Evolutionary conservation across 1,140 invertebrate genomes (phyloP).

Genomic region (Holotrichia oblita): DNA sequence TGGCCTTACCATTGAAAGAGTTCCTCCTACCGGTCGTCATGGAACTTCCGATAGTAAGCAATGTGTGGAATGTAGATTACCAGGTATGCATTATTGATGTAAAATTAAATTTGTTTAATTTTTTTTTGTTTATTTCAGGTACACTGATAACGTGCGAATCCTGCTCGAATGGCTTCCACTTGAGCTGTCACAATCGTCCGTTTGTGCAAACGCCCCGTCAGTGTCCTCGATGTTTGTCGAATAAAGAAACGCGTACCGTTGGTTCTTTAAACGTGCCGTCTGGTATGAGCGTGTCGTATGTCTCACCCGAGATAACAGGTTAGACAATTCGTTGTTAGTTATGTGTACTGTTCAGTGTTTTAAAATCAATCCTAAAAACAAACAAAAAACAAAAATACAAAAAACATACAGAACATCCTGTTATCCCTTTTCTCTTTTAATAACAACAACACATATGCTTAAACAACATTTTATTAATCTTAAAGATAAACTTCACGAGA

Average conservation of each 20-base stretch:
- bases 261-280: constrained; percentile 52
- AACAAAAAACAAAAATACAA: too few species aligned
- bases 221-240: constrained; percentile 56
- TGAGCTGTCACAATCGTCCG: constrained; percentile 64
- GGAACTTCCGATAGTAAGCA: constrained; percentile 61
- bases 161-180: constrained; percentile 65
- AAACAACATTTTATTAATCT: constrained; percentile 36
- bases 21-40: constrained; percentile 55
- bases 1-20: constrained; percentile 59
- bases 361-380: constrained; percentile 8
- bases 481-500: constrained; percentile 58
- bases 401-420: constrained; percentile 5
- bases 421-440: background rate
- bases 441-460: background rate
- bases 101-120: background rate
- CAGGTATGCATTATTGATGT: constrained; percentile 57
- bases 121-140: constrained; percentile 55
- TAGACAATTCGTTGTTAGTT: constrained; percentile 46
- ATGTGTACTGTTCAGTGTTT: constrained; percentile 36
- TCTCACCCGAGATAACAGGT: constrained; percentile 54
- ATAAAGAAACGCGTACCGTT: constrained; percentile 52
- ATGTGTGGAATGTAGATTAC: constrained; percentile 63
- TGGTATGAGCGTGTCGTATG: constrained; percentile 55
- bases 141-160: constrained; percentile 63
- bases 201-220: constrained; percentile 54